These are phyloP conservation scores for Aphis gossypii DNA, from an alignment of 1,140 invertebrate species.

Conservation along the genomic window DNA sequence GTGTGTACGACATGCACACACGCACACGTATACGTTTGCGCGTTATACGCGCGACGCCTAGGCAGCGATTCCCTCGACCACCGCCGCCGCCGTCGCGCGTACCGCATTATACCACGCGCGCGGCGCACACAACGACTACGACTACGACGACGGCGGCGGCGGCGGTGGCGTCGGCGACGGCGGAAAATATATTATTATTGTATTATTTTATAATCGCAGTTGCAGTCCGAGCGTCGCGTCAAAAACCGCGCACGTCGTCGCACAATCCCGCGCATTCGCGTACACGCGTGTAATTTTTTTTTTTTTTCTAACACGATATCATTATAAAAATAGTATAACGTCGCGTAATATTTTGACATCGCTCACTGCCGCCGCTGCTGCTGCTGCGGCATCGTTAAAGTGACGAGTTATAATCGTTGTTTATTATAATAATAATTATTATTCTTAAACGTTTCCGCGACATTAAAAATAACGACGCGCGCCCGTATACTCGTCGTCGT, in stretches of 20 bases:
- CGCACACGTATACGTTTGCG: not conserved
- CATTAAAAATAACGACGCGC: too few relatives aligned
- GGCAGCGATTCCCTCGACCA: not conserved
- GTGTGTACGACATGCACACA: not conserved
- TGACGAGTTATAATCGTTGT: too few relatives aligned
- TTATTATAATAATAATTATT: too few relatives aligned
- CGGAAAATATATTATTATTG: not conserved
- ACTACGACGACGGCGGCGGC: not conserved
- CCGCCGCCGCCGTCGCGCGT: not conserved
- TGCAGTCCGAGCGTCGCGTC: not conserved
- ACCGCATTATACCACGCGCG: not conserved
- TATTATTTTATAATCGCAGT: not conserved
- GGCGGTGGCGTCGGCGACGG: not conserved
- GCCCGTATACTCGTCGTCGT: too few relatives aligned
- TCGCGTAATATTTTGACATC: too few relatives aligned
- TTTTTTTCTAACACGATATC: not conserved
- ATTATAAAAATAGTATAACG: too few relatives aligned
- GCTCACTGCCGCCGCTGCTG: too few relatives aligned
- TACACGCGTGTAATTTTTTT: not conserved
- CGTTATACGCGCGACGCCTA: constrained; percentile 8
- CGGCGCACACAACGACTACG: not conserved
- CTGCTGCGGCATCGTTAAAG: too few relatives aligned
- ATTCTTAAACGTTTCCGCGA: too few relatives aligned
- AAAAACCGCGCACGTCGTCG: not conserved
- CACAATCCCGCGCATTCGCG: not conserved